Evolutionary conservation across 2,113 vertebrate genomes (phyloP).

Genomic region (Lagopus muta): DNA sequence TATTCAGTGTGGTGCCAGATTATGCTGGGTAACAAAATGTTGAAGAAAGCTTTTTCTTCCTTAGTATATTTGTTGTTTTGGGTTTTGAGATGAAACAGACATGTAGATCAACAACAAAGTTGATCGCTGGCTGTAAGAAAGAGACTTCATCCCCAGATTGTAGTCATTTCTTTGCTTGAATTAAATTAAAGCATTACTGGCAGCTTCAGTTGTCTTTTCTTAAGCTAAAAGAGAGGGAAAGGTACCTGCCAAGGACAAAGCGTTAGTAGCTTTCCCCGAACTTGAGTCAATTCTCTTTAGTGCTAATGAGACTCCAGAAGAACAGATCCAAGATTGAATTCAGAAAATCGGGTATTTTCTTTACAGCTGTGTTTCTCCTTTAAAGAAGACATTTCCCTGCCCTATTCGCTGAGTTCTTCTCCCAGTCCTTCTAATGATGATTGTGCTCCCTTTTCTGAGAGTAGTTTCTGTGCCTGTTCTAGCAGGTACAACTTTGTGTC

Average conservation of each 20-base stretch:
- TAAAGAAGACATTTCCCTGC: neutral
- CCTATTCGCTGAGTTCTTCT: neutral
- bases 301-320: neutral
- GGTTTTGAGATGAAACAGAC: neutral
- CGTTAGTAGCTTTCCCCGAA: neutral
- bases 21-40: neutral
- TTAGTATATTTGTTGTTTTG: neutral
- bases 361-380: neutral
- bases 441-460: neutral
- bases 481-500: neutral
- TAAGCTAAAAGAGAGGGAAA: neutral
- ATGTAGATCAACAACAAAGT: accelerated
- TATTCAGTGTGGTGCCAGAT: neutral
- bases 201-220: neutral
- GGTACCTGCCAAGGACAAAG: neutral
- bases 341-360: neutral
- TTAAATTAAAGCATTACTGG: neutral
- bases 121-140: neutral
- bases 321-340: neutral
- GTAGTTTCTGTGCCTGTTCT: neutral
- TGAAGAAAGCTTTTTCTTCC: neutral
- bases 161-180: neutral
- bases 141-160: neutral
- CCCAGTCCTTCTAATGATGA: neutral
- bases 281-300: neutral